A percentile compares a stretch with the other conserved stretches of the same genome.
phyloP scores from a whole-genome alignment of 1,140 invertebrate genomes.

The Lepidurus arcticus region DNA sequence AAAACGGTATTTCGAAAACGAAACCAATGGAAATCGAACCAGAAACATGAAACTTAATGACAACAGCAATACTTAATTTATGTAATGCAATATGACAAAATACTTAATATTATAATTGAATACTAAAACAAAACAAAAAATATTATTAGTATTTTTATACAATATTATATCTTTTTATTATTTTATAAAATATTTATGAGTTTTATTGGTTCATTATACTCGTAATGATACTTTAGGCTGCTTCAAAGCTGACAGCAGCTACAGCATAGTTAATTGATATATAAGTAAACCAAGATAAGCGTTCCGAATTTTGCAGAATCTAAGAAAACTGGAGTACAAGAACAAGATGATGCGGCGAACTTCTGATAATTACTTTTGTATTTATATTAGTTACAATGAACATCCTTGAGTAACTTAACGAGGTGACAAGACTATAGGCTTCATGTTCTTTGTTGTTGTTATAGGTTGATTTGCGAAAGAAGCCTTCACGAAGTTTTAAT shows the following conservation, averaged over 20 bases:
- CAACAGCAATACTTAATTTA: conserved; percentile 8
- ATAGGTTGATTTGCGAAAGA: background rate
- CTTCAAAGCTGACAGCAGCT: no score
- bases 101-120: background rate
- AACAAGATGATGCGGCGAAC: background rate
- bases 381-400: background rate
- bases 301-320: no score
- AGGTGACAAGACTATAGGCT: background rate
- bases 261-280: no score
- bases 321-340: background rate
- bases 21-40: no score
- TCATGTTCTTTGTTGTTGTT: background rate
- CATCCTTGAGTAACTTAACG: background rate
- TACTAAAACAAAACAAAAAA: background rate
- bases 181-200: background rate
- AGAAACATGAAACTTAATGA: background rate
- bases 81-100: background rate
- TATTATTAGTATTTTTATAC: background rate
- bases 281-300: no score
- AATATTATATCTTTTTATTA: background rate
- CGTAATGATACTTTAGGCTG: no score
- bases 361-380: conserved; percentile 1
- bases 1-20: no score
- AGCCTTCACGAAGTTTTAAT: background rate
- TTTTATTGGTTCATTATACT: background rate